Conservation (phyloP, 2,797 vertebrate genomes). For the Liparis tanakae region DNA sequence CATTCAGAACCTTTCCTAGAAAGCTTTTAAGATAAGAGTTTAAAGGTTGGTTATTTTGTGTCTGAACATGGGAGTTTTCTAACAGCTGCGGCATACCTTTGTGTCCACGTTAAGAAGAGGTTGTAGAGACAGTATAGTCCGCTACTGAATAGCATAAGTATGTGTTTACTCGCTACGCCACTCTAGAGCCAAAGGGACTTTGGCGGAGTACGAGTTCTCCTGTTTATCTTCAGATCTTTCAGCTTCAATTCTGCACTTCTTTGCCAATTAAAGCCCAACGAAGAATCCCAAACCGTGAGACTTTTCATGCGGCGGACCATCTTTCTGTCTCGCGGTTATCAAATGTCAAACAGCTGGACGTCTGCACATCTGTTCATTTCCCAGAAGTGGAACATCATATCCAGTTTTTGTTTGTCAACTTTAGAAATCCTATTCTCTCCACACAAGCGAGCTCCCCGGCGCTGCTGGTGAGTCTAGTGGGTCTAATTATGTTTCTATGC, state of each 20-base stretch:
- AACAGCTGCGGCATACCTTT: neutral
- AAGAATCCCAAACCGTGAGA: conserved; percentile 25
- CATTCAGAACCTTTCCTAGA: conserved; percentile 51
- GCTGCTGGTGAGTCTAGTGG: conserved; percentile 38
- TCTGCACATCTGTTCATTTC: conserved; percentile 68
- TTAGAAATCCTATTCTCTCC: conserved; percentile 48
- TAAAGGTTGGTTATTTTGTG: conserved; percentile 11
- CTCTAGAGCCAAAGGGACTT: neutral
- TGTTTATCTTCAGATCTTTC: neutral
- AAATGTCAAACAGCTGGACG: conserved; percentile 77
- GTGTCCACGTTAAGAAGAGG: neutral
- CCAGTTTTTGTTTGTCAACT: conserved; percentile 67
- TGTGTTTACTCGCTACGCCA: neutral
- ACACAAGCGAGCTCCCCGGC: conserved; percentile 26
- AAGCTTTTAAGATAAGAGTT: conserved; percentile 31
- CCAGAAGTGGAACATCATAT: conserved; percentile 59
- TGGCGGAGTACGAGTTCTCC: neutral
- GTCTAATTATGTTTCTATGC: conserved; percentile 41
- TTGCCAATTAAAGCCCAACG: conserved; percentile 24
- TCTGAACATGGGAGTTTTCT: conserved; percentile 6
- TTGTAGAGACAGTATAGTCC: neutral
- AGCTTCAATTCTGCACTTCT: neutral
- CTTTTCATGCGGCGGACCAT: conserved; percentile 18
- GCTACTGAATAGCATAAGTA: neutral
- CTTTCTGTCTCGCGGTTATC: conserved; percentile 72